Conservation (phyloP, 2,113 vertebrate genomes). For the Chauna torquata region DNA sequence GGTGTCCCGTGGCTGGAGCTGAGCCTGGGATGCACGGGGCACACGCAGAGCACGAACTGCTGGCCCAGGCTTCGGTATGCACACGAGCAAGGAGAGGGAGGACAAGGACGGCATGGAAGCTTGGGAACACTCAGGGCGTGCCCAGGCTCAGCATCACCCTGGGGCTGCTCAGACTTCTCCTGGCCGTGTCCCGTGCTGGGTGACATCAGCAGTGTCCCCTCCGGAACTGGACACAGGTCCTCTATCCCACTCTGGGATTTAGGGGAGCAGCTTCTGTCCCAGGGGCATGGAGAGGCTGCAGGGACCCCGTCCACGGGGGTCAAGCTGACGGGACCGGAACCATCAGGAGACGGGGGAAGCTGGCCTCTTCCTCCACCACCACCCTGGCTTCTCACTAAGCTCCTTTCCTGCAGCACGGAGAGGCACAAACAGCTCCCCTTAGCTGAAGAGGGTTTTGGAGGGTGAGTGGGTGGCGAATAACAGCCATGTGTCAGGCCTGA, state of each 20-base stretch:
- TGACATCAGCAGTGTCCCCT: neutral
- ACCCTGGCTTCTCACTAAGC: neutral
- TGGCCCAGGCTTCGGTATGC: neutral
- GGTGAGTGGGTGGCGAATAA: neutral
- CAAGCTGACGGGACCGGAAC: neutral
- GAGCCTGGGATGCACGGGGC: neutral
- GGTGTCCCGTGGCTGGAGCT: neutral
- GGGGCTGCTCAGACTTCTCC: neutral
- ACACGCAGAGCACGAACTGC: neutral
- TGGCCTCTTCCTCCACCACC: neutral
- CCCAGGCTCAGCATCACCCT: neutral
- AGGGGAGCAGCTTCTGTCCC: neutral
- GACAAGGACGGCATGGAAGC: neutral
- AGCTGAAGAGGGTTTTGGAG: neutral
- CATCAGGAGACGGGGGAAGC: neutral
- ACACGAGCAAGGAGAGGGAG: neutral
- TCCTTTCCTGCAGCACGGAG: neutral
- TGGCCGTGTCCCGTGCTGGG: accelerated
- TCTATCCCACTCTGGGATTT: neutral
- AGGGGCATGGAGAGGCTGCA: neutral
- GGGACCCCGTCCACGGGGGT: accelerated
- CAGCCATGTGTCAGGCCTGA: neutral
- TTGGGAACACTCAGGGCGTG: neutral
- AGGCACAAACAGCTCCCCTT: neutral
- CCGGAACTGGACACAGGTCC: neutral